These are phyloP conservation scores for Acanthurus lineatus DNA, from an alignment of 2,797 vertebrate species.

Conservation along the genomic window DNA sequence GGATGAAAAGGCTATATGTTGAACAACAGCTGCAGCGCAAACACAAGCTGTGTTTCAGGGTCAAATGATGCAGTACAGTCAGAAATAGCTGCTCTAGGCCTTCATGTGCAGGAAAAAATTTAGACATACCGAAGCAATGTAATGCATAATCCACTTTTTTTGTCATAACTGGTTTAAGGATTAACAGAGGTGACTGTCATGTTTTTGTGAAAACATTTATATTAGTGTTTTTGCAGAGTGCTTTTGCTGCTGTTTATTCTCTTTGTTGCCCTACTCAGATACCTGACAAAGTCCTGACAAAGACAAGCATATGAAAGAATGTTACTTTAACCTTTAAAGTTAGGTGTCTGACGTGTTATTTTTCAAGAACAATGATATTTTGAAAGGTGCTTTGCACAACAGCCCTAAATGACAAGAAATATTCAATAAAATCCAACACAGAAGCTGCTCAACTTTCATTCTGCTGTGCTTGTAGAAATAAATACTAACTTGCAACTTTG, in stretches of 20 bases:
- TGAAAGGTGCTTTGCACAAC: constrained; percentile 10
- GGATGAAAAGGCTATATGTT: constrained; percentile 40
- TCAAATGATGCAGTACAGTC: constrained; percentile 47
- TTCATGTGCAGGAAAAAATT: constrained; percentile 32
- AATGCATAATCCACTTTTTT: constrained; percentile 11
- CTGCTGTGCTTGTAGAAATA: constrained; percentile 62
- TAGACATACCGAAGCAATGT: constrained; percentile 8
- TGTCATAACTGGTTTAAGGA: constrained; percentile 14
- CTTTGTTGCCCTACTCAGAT: background rate
- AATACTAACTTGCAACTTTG: constrained; percentile 59
- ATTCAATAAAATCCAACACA: constrained; percentile 25
- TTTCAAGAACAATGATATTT: constrained; percentile 2
- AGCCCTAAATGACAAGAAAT: constrained; percentile 26
- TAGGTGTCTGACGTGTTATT: constrained; percentile 15
- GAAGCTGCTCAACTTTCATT: constrained; percentile 54
- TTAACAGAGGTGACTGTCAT: constrained; percentile 1
- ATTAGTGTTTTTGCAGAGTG: background rate
- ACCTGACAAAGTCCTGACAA: background rate
- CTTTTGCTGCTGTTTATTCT: constrained; percentile 2
- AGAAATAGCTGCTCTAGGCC: constrained; percentile 36
- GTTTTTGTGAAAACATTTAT: background rate
- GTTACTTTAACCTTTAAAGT: constrained; percentile 11
- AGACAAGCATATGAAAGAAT: background rate
- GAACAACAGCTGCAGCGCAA: constrained; percentile 43
- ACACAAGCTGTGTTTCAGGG: constrained; percentile 46